These are phyloP conservation scores for Pangasianodon hypophthalmus DNA, from an alignment of 2,113 vertebrate genomes.

Conservation along the genomic window DNA sequence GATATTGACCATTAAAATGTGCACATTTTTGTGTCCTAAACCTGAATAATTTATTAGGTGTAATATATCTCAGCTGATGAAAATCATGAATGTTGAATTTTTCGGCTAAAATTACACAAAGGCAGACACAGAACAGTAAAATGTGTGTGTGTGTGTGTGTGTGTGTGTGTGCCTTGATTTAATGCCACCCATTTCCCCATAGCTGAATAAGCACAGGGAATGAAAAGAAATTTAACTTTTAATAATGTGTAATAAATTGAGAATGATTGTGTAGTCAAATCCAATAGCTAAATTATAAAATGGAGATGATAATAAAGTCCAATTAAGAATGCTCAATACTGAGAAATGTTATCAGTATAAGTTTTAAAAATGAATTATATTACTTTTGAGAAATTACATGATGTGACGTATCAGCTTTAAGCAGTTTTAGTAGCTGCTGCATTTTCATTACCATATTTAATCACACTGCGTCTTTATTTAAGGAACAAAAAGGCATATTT, in stretches of 20 bases:
- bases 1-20: too few relatives aligned
- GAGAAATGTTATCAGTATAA: constrained; percentile 1
- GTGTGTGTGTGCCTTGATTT: background rate
- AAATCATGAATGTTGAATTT: background rate
- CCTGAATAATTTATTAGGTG: too few relatives aligned
- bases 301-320: background rate
- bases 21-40: too few relatives aligned
- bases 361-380: background rate
- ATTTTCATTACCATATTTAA: background rate
- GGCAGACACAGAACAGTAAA: background rate
- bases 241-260: constrained; percentile 6
- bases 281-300: background rate
- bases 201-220: background rate
- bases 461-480: background rate
- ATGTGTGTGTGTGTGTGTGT: background rate
- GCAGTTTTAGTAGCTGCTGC: background rate
- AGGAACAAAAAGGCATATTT: background rate
- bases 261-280: background rate
- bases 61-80: background rate
- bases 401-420: background rate
- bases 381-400: background rate
- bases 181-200: background rate
- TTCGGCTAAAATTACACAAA: background rate
- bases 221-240: background rate
- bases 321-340: background rate